A percentile compares a stretch with the other conserved stretches of the same genome.
phyloP scores from a whole-genome alignment of 2,888 invertebrate species.

The Cerceris ruficornis region DNA sequence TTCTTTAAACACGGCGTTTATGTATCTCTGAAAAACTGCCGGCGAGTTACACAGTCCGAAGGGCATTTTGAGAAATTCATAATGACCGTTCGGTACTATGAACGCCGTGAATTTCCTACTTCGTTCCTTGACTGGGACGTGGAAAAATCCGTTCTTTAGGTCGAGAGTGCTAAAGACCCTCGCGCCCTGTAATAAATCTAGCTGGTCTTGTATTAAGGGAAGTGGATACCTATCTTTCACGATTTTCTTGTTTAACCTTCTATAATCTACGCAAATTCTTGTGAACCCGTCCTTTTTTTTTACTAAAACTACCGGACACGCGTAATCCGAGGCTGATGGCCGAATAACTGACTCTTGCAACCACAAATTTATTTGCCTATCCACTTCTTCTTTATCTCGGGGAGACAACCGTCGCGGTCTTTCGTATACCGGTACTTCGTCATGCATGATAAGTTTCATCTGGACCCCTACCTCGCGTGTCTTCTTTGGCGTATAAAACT shows the following conservation, averaged over 20 bases:
- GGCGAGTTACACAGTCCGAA: conserved; percentile 62
- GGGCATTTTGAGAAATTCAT: conserved; percentile 61
- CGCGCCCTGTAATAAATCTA: not conserved
- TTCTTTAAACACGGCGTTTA: conserved; percentile 48
- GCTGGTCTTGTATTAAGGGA: conserved; percentile 8
- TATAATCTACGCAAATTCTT: not conserved
- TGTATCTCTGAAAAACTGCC: conserved; percentile 39
- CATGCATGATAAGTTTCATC: not conserved
- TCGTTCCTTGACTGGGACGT: too few relatives aligned
- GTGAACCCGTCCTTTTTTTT: not conserved
- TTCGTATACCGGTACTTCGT: conserved; percentile 2
- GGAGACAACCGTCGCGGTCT: conserved; percentile 1
- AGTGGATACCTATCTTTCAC: conserved; percentile 7
- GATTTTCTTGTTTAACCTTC: conserved; percentile 8
- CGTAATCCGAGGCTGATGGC: conserved; percentile 6
- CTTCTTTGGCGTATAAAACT: not conserved
- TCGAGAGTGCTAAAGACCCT: conserved; percentile 4
- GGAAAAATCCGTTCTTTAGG: conserved; percentile 64
- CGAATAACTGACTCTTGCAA: not conserved
- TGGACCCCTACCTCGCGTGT: not conserved
- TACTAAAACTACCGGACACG: conserved; percentile 5
- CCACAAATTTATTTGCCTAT: conserved; percentile 1
- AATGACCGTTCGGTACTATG: conserved; percentile 60
- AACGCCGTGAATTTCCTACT: conserved; percentile 69
- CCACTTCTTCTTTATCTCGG: not conserved